These are phyloP conservation scores for Heterodera carotae DNA, from an alignment of 1,140 invertebrate species.

Conservation along the genomic window DNA sequence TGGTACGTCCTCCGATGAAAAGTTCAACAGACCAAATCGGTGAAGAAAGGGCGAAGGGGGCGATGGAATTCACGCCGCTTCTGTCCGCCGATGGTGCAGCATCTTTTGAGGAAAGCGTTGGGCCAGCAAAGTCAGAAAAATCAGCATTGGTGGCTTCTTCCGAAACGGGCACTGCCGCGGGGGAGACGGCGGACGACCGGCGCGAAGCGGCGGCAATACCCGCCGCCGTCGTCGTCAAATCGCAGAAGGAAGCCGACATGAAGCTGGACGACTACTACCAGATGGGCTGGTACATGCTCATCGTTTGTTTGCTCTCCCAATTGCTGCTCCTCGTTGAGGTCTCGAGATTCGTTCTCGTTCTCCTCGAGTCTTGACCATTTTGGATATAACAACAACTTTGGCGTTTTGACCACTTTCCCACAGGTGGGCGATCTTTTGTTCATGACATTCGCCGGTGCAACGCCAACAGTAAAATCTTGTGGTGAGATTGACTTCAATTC, in stretches of 20 bases:
- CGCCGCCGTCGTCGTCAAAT: no score
- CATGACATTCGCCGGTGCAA: constrained; percentile 41
- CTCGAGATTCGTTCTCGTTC: neutral
- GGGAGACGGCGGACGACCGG: no score
- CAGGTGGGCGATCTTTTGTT: constrained; percentile 39
- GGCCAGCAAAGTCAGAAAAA: neutral
- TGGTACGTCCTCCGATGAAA: neutral
- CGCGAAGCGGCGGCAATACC: no score
- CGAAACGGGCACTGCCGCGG: no score
- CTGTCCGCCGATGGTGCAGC: neutral
- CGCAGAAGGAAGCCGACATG: neutral
- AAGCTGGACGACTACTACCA: constrained; percentile 28
- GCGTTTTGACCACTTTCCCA: neutral
- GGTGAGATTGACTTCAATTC: constrained; percentile 24
- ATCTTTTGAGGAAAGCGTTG: neutral
- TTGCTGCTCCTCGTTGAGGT: constrained; percentile 33
- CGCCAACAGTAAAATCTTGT: constrained; percentile 36
- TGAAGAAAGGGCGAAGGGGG: neutral
- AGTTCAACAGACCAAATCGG: neutral
- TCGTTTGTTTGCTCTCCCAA: constrained; percentile 33
- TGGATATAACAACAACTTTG: neutral
- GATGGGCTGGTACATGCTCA: constrained; percentile 24
- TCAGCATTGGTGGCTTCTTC: no score
- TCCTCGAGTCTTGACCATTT: no score
- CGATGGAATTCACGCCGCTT: neutral